phyloP scores from a whole-genome alignment of 1,140 invertebrate genomes.

The Pogonomyrmex californicus region DNA sequence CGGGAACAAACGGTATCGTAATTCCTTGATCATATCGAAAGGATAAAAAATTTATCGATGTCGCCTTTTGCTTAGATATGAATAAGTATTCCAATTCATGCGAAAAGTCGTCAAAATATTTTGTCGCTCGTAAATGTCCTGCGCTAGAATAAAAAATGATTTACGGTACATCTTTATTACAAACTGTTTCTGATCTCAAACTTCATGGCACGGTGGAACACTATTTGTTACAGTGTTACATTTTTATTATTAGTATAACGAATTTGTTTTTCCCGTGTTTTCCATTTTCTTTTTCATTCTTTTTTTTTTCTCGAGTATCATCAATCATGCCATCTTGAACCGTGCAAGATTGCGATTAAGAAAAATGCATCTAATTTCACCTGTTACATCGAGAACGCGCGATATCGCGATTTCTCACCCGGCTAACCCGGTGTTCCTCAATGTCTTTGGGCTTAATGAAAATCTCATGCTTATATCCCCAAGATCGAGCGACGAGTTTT shows the following conservation, averaged over 20 bases:
- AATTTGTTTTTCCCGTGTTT: background rate
- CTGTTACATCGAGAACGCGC: conserved; percentile 21
- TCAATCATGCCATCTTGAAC: background rate
- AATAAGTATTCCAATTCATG: background rate
- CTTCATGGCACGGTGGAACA: background rate
- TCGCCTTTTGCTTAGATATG: background rate
- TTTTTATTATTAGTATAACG: background rate
- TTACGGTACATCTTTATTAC: background rate
- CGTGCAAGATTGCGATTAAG: background rate
- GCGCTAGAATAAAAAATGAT: conserved; percentile 3
- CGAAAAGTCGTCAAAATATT: background rate
- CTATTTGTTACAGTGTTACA: no score
- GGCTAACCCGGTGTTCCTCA: background rate
- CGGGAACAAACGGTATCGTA: conserved; percentile 38
- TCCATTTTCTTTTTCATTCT: background rate
- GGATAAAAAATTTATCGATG: conserved; percentile 67
- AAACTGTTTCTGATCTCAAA: background rate
- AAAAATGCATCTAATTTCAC: background rate
- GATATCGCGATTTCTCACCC: conserved; percentile 62
- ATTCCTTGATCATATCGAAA: conserved; percentile 36
- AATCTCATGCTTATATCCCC: conserved; percentile 25
- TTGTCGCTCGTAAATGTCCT: conserved; percentile 2
- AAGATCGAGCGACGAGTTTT: conserved; percentile 21
- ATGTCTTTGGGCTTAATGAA: conserved; percentile 49
- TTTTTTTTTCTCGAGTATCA: background rate